Evolutionary conservation across 1,140 invertebrate species (phyloP), one percentile per base, ranked within the genome.

Genomic region (Archegozetes longisetosus): DNA sequence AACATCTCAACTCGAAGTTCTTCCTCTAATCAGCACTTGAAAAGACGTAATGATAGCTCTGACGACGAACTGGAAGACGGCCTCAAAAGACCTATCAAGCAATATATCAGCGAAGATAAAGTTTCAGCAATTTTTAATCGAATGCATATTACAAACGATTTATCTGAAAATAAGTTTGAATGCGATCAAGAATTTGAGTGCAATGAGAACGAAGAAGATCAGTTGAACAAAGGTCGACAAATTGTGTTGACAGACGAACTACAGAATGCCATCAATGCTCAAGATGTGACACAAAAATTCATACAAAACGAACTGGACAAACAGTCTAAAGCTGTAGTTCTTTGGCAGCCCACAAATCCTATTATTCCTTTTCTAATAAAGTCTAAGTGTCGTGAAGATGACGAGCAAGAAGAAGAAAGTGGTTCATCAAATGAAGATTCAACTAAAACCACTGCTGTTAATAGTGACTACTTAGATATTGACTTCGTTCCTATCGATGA

Each of bases 51-150:
- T 48, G 58, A 49, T 22, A 62, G 53, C 40, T 26, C 47, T 4
- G 20, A 48, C n/a, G 49, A 54, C 20, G 48, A 55, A 25, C 6
- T 1, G 1, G 57, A 58, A 23, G 24, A 23, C 22, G 57, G 49
- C n/a, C 12, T 28, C 20, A 1, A 26, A 13, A 12, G 56, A 48
- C 57, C 62, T 29, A 49, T 53, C 12, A 64, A 64, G 47, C 22
- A 65, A 28, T 66, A 64, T 27, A 64, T 64, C 3, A 63, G 63
- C 25, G 65, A 66, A 53, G 65, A 63, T 51, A 61, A 61, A 32
- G 62, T 66, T 49, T 52, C 60, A 4, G 65, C 64, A 27, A 62
- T 60, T n/a, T 63, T 66, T 27, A 51, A 54, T 40, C 49, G 62
- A n/a, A 28, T 66, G 57, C 61, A 62, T 25, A 64, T 65, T 20